Conservation (phyloP, 2,113 vertebrate genomes). For the Oncorhynchus nerka region DNA sequence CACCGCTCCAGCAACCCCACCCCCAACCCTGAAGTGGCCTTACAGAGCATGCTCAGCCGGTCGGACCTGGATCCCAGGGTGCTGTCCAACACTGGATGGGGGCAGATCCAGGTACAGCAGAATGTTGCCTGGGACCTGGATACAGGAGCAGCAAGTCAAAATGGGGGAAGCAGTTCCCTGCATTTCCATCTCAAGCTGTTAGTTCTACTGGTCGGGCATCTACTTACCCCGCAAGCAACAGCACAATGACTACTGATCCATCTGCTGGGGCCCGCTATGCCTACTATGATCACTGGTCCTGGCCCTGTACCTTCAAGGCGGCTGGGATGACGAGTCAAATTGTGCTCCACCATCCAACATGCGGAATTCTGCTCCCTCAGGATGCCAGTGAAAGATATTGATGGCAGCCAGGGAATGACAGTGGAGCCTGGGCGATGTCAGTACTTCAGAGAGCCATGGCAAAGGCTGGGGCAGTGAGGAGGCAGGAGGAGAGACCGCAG, state of each 20-base stretch:
- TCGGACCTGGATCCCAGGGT: constrained; percentile 95
- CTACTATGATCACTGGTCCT: constrained; percentile 37
- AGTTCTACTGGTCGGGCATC: constrained; percentile 45
- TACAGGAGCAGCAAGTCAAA: constrained; percentile 51
- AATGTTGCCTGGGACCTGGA: constrained; percentile 94
- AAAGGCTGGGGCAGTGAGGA: constrained; percentile 90
- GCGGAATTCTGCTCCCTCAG: constrained; percentile 38
- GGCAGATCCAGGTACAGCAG: constrained; percentile 96
- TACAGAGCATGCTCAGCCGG: constrained; percentile 91
- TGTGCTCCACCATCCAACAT: constrained; percentile 29
- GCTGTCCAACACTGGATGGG: constrained; percentile 96
- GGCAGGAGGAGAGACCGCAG: constrained; percentile 84
- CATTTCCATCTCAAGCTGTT: constrained; percentile 55
- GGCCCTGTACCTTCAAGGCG: constrained; percentile 38
- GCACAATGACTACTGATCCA: constrained; percentile 44
- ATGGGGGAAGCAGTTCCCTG: constrained; percentile 54
- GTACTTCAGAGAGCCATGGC: constrained; percentile 74
- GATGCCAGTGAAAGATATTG: constrained; percentile 34
- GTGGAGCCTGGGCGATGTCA: constrained; percentile 84
- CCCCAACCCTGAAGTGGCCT: constrained; percentile 88
- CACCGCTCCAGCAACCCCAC: constrained; percentile 64
- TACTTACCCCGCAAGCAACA: constrained; percentile 45
- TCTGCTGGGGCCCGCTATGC: constrained; percentile 35
- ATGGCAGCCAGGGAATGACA: constrained; percentile 77
- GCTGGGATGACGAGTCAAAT: constrained; percentile 53